A percentile compares a stretch with the other conserved stretches of the same genome.
Evolutionary conservation across 2,888 invertebrate species (phyloP).

Genomic region (Eupithecia insigniata): DNA sequence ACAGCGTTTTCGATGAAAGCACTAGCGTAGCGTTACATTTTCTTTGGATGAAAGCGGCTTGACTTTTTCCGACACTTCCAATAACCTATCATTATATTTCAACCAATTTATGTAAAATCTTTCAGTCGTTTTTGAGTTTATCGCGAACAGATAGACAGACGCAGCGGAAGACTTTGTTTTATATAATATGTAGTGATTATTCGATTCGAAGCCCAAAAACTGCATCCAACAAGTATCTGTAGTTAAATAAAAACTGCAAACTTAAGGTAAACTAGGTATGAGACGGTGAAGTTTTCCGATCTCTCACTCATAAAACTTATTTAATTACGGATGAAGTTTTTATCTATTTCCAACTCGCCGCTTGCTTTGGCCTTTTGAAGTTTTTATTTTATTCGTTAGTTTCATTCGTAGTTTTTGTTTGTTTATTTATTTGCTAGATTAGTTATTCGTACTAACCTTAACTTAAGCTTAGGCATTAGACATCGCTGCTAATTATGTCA

Average conservation of each 20-base stretch:
- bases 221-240: conserved; percentile 10
- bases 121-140: no score
- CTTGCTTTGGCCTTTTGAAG: conserved; percentile 15
- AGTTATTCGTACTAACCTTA: neutral
- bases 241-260: conserved; percentile 10
- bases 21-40: no score
- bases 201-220: neutral
- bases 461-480: neutral
- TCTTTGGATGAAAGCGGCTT: no score
- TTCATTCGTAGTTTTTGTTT: neutral
- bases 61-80: no score
- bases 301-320: conserved; percentile 31
- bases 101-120: no score
- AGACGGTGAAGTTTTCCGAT: conserved; percentile 25
- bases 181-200: no score
- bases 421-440: neutral
- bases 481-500: neutral
- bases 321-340: conserved; percentile 32
- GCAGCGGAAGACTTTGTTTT: no score
- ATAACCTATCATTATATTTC: no score
- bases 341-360: conserved; percentile 26
- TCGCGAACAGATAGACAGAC: no score
- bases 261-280: conserved; percentile 8
- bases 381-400: conserved; percentile 3
- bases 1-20: no score